phyloP scores from a whole-genome alignment of 1,140 invertebrate species.

The Drosophila parvula region DNA sequence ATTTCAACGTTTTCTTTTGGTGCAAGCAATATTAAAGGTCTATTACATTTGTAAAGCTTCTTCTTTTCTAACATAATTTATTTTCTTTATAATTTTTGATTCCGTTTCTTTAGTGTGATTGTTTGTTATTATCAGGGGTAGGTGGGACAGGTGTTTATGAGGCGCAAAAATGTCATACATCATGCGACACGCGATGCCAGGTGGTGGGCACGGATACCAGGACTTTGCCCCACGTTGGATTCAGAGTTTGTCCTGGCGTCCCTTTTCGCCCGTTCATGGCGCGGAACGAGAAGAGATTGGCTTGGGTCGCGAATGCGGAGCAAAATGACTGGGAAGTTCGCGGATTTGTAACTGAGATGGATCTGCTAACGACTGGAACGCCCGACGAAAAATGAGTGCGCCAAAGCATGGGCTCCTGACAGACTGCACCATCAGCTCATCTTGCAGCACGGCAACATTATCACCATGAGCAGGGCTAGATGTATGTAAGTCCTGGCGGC shows the following conservation, averaged over 20 bases:
- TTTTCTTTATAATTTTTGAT: background rate
- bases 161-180: conserved; percentile 81
- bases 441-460: conserved; percentile 38
- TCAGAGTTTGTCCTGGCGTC: background rate
- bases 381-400: conserved; percentile 42
- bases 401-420: conserved; percentile 12
- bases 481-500: conserved; percentile 9
- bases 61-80: background rate
- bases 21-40: background rate
- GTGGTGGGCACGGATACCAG: conserved; percentile 6
- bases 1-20: background rate
- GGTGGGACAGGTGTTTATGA: conserved; percentile 65
- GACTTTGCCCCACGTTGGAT: conserved; percentile 8
- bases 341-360: conserved; percentile 62
- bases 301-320: conserved; percentile 17
- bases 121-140: conserved; percentile 50
- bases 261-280: conserved; percentile 3
- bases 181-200: conserved; percentile 60
- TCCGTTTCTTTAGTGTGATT: conserved; percentile 6
- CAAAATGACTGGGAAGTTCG: conserved; percentile 30
- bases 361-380: conserved; percentile 25
- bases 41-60: background rate
- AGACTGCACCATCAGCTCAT: conserved; percentile 29
- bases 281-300: conserved; percentile 42
- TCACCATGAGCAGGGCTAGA: conserved; percentile 11